Conservation (phyloP, 2,113 vertebrate genomes). For the Gasterosteus aculeatus region DNA sequence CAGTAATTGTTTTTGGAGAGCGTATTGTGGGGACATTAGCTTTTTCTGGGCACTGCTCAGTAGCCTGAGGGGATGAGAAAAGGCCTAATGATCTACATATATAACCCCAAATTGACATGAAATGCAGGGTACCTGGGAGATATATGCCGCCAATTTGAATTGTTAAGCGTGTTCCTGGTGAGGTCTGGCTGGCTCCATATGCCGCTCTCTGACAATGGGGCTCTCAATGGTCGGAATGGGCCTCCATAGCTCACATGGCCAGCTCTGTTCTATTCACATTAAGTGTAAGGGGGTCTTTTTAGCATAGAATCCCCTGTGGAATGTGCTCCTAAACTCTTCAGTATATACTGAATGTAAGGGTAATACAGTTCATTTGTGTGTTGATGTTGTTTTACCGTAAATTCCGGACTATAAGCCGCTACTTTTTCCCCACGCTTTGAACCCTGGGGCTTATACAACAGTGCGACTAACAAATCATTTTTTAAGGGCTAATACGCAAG, state of each 20-base stretch:
- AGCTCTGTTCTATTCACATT: slow-evolving; percentile 43
- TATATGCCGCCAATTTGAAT: slow-evolving; percentile 73
- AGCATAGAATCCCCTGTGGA: slow-evolving; percentile 10
- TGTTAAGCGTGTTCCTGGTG: slow-evolving; percentile 68
- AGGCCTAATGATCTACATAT: slow-evolving; percentile 76
- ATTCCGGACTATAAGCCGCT: too few species aligned
- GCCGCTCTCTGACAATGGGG: slow-evolving; percentile 69
- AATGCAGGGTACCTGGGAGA: slow-evolving; percentile 69
- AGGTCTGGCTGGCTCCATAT: slow-evolving; percentile 62
- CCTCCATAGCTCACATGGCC: slow-evolving; percentile 47
- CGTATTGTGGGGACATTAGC: slow-evolving; percentile 58
- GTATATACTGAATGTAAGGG: not conserved
- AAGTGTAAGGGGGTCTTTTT: slow-evolving; percentile 38
- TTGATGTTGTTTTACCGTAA: not conserved
- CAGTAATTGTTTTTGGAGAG: slow-evolving; percentile 70
- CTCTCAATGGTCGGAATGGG: slow-evolving; percentile 62
- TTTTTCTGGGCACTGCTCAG: slow-evolving; percentile 57
- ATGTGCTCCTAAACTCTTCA: slow-evolving; percentile 11
- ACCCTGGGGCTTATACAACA: too few species aligned
- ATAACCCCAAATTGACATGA: slow-evolving; percentile 72
- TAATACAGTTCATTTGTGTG: not conserved
- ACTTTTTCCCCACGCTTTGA: too few species aligned
- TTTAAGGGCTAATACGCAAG: too few species aligned
- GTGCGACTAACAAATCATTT: too few species aligned
- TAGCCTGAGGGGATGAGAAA: slow-evolving; percentile 51